Evolutionary conservation across 2,797 vertebrate species (phyloP).

Genomic region (Aeoliscus strigatus): DNA sequence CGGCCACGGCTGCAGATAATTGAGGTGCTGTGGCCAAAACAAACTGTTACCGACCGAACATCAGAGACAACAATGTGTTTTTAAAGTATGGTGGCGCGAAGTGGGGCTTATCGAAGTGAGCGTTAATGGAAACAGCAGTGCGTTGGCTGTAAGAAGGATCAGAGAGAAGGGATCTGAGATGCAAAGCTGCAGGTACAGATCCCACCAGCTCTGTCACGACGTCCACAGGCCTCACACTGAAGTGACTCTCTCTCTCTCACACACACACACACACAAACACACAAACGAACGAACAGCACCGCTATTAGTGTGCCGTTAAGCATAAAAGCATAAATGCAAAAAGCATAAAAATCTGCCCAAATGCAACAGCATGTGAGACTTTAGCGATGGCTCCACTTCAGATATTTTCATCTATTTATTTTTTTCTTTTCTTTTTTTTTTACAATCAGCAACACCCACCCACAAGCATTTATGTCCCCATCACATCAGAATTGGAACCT

Average conservation of each 20-base stretch:
- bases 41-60: too few species aligned
- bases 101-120: constrained; percentile 42
- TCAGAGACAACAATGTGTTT: constrained; percentile 24
- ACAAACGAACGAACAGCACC: constrained; percentile 13
- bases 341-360: constrained; percentile 68
- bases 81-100: constrained; percentile 16
- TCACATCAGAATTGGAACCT: too few species aligned
- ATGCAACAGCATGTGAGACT: constrained; percentile 73
- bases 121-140: constrained; percentile 40
- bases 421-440: too few species aligned
- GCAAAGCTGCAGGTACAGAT: constrained; percentile 55
- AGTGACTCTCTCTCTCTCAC: too few species aligned
- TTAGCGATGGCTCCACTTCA: constrained; percentile 73
- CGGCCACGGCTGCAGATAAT: too few species aligned
- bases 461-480: constrained; percentile 65
- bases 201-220: constrained; percentile 26
- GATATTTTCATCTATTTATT: too few species aligned
- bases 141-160: constrained; percentile 47
- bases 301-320: constrained; percentile 66
- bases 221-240: constrained; percentile 13
- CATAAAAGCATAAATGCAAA: constrained; percentile 65
- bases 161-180: constrained; percentile 43
- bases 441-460: constrained; percentile 74
- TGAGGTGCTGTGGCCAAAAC: too few species aligned
- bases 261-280: constrained; percentile 3